These are phyloP conservation scores for Anguilla rostrata DNA, from an alignment of 2,113 vertebrate genomes.

Conservation along the genomic window DNA sequence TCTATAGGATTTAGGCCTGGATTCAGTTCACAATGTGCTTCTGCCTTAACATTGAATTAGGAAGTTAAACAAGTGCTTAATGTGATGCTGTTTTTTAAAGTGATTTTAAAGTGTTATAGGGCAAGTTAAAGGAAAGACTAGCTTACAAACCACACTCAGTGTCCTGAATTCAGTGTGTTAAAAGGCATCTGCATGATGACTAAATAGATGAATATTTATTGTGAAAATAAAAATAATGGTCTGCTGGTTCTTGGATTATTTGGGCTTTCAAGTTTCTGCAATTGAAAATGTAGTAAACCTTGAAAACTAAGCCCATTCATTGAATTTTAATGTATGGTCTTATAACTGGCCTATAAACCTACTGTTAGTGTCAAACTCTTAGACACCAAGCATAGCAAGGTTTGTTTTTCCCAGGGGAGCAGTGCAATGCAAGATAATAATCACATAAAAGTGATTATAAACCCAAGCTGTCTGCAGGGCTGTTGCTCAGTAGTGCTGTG, in stretches of 20 bases:
- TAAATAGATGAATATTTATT: not conserved
- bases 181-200: not conserved
- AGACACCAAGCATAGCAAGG: not conserved
- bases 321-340: not conserved
- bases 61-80: not conserved
- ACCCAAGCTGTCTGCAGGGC: not conserved
- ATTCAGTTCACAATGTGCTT: not conserved
- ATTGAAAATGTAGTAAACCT: not conserved
- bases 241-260: not conserved
- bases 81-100: not conserved
- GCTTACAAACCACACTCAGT: not conserved
- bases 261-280: not conserved
- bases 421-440: not conserved
- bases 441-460: slow-evolving; percentile 2
- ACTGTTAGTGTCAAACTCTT: not conserved
- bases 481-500: not conserved
- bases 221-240: not conserved
- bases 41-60: not conserved
- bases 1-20: not conserved
- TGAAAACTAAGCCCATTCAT: not conserved
- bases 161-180: not conserved
- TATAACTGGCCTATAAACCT: not conserved
- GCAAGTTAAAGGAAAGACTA: not conserved
- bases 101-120: not conserved
- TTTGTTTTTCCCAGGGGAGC: not conserved